Conservation (phyloP, 2,797 vertebrate genomes). For the Argya squamiceps region DNA sequence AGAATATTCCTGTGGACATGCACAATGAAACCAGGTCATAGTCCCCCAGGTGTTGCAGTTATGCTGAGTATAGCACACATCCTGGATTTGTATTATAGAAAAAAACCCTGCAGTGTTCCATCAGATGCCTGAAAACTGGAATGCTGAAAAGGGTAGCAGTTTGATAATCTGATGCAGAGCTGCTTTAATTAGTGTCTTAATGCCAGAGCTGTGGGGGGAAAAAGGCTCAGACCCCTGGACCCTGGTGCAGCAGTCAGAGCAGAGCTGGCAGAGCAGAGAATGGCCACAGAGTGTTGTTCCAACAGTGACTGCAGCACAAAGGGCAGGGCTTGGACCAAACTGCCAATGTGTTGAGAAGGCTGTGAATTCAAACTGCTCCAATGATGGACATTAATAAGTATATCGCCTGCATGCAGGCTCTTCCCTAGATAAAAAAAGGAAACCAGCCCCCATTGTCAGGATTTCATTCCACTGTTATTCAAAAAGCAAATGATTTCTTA, state of each 20-base stretch:
- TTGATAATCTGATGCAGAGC: not conserved
- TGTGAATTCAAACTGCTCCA: not conserved
- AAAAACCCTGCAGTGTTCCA: not conserved
- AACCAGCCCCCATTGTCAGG: fast-evolving
- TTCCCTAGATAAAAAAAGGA: not conserved
- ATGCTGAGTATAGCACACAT: not conserved
- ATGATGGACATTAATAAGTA: no score
- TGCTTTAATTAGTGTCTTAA: not conserved
- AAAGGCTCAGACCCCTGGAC: not conserved
- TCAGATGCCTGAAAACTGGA: not conserved
- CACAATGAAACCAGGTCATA: fast-evolving
- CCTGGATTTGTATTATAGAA: not conserved
- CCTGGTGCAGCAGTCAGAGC: not conserved
- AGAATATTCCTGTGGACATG: not conserved
- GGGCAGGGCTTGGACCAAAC: not conserved
- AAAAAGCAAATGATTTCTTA: not conserved
- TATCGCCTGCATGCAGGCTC: not conserved
- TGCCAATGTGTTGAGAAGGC: not conserved
- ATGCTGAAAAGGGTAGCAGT: not conserved
- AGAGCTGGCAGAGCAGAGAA: not conserved
- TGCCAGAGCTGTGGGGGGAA: not conserved
- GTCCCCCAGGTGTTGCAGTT: not conserved
- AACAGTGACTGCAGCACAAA: not conserved
- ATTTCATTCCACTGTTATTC: not conserved
- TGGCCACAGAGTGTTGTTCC: fast-evolving